A percentile compares a stretch with the other conserved stretches of the same genome.
Conservation (phyloP, 2,888 invertebrate genomes). For the Pyrocoelia pectoralis region DNA sequence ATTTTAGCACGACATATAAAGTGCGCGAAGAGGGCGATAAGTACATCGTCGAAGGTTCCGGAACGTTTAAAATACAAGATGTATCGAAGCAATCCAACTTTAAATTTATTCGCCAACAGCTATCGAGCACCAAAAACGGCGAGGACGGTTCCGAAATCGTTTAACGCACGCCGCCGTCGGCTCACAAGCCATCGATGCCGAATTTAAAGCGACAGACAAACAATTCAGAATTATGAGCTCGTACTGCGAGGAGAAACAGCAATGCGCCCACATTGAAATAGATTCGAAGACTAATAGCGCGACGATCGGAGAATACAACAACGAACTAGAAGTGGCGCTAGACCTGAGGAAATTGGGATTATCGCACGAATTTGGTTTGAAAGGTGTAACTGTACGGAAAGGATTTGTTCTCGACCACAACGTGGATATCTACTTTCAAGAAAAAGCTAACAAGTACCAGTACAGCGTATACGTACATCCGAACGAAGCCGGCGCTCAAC, state of each 20-base stretch:
- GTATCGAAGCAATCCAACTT: conserved; percentile 75
- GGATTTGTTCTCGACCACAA: conserved; percentile 70
- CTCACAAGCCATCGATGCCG: conserved; percentile 73
- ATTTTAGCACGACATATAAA: conserved; percentile 69
- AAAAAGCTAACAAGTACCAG: conserved; percentile 76
- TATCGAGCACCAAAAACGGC: conserved; percentile 66
- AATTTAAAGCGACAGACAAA: conserved; percentile 75
- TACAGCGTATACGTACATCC: conserved; percentile 72
- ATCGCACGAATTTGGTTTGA: conserved; percentile 76
- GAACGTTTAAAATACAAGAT: conserved; percentile 74
- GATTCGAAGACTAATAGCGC: conserved; percentile 61
- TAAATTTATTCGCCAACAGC: conserved; percentile 72
- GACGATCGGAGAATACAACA: conserved; percentile 66
- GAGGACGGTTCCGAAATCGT: conserved; percentile 74
- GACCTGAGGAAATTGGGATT: conserved; percentile 79
- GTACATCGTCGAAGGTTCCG: conserved; percentile 77
- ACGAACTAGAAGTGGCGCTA: conserved; percentile 70
- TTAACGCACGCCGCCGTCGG: conserved; percentile 76
- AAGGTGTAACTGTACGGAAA: conserved; percentile 69
- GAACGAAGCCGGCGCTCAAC: conserved; percentile 68
- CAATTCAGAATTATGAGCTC: conserved; percentile 75
- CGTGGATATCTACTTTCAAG: conserved; percentile 75
- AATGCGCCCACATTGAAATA: conserved; percentile 79
- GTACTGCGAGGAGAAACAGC: conserved; percentile 81
- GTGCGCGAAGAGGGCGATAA: conserved; percentile 76